Base-by-base conservation (phyloP, 2,888 invertebrate species). In the Meteorus colon region DNA sequence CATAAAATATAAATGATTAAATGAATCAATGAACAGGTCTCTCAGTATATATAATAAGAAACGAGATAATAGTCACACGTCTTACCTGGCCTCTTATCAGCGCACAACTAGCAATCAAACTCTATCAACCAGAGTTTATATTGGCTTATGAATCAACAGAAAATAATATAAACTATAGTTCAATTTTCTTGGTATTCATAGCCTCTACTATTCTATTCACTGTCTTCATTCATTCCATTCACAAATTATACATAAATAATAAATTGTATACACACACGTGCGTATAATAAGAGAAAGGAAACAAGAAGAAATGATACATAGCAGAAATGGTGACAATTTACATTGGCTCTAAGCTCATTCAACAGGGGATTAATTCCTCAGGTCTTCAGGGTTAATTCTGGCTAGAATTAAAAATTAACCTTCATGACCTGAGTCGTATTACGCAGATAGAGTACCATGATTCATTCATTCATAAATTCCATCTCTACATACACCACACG, bases 321-420 rank as follows among this genome's bases (percentile, higher is more conserved):
- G n/a, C 31, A 2, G 12, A 19, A 66, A 55, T 24, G 6, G 10
- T 55, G 55, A 37, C 19, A 72, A 45, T 31, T 62, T 5, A 62
- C 27, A 63, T 41, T 66, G 37, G 66, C 24, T 51, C 34, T 24
- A 45, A 62, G 27, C 41, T 24, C 60, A 66, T 60, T 24, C 41
- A 70, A 8, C 55, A 19, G 31, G 34, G 59, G 66, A 59, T 75
- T 72, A 73, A 68, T 63, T 31, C n/a, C 14, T 34, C n/a, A 37
- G 69, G 66, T 74, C 80, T 67, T 71, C 79, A 31, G 31, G 84
- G 86, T 88, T 86, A 86, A 87, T 76, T 78, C 78, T 78, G 80
- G 82, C 83, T 84, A 86, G 85, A 86, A 87, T 84, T 84, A 83
- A 80, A 84, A 86, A 85, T 87, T 88, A 86, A 88, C 84, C 86